Evolutionary conservation across 2,888 invertebrate species (phyloP), one percentile per base, ranked within the genome.

Genomic region (Drosophila rellima): DNA sequence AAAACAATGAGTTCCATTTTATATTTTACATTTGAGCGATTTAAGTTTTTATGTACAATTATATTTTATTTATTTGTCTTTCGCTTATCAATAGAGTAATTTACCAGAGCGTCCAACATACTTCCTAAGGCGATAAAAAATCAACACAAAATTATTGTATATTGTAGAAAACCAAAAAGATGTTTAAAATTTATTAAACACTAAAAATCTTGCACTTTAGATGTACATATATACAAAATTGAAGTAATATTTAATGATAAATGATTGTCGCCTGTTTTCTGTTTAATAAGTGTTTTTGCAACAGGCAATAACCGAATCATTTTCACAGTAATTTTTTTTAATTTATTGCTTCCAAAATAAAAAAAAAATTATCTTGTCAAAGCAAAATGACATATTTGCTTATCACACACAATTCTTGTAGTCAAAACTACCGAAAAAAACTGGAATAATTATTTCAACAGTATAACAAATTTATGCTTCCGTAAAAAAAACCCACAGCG

Each of bases 161-260:
- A 50, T 45, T 64, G 60, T 42, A 65, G 44, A 66, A 62, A 61
- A 69, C 65, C 56, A 76, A 71, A 78, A 76, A 42, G 8, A 59
- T 47, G 57, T 67, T 70, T 37, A 35, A 67, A 64, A 74, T 52
- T 35, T 42, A 69, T 48, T 39, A 45, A 39, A 42, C 29, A 61
- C 29, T 29, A 13, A 31, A 61, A 63, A 50, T 61, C 64, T 64
- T 70, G 59, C 77, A 67, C 63, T 56, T 70, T 69, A 50, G 55
- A 69, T 80, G 77, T 80, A 63, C 31, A 71, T 80, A 63, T 29
- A 71, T 65, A 64, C 23, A 51, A 35, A 47, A 8, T n/a, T 33
- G 33, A 48, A 48, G 18, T 48, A 33, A 33, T 35, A 40, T 29
- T 1, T 39, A 17, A 37, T 11, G n/a, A 42, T 29, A n/a, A 44